Evolutionary conservation across 1,140 invertebrate species (phyloP).

Genomic region (Scaptomyza hsui): DNA sequence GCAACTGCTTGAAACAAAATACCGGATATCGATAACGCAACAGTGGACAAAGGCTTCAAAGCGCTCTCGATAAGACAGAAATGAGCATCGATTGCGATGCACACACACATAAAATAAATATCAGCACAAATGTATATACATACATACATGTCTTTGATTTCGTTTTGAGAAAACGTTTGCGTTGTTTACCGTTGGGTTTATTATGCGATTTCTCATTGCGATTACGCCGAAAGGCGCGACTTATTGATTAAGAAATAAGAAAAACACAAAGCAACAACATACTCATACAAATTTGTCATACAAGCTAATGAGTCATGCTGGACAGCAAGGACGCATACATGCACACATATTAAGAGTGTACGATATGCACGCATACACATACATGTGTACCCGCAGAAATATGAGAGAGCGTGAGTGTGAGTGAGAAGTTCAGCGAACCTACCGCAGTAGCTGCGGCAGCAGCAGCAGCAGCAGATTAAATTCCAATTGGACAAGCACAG

Average conservation of each 20-base stretch:
- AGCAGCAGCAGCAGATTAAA: slow-evolving; percentile 60
- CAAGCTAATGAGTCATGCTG: slow-evolving; percentile 25
- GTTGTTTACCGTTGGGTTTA: slow-evolving; percentile 53
- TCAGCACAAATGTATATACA: neutral
- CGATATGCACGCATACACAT: neutral
- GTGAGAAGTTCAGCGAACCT: slow-evolving; percentile 71
- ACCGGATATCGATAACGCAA: slow-evolving; percentile 34
- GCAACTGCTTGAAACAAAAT: slow-evolving; percentile 2
- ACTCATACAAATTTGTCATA: slow-evolving; percentile 30
- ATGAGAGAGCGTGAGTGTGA: slow-evolving; percentile 16
- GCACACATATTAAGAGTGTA: neutral
- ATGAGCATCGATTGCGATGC: slow-evolving; percentile 36
- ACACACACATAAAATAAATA: neutral
- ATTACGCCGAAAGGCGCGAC: slow-evolving; percentile 22
- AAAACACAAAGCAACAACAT: slow-evolving; percentile 25
- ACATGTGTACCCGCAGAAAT: slow-evolving; percentile 31
- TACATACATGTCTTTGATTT: slow-evolving; percentile 16
- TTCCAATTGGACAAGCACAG: slow-evolving; percentile 61
- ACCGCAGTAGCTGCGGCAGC: slow-evolving; percentile 26
- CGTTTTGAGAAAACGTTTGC: slow-evolving; percentile 38
- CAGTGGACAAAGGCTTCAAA: neutral
- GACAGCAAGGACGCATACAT: slow-evolving; percentile 27
- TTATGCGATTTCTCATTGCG: slow-evolving; percentile 53
- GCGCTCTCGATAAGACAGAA: slow-evolving; percentile 35
- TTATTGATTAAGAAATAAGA: slow-evolving; percentile 38